Evolutionary conservation across 2,888 invertebrate species (phyloP).

Genomic region (Drosophila birchii): DNA sequence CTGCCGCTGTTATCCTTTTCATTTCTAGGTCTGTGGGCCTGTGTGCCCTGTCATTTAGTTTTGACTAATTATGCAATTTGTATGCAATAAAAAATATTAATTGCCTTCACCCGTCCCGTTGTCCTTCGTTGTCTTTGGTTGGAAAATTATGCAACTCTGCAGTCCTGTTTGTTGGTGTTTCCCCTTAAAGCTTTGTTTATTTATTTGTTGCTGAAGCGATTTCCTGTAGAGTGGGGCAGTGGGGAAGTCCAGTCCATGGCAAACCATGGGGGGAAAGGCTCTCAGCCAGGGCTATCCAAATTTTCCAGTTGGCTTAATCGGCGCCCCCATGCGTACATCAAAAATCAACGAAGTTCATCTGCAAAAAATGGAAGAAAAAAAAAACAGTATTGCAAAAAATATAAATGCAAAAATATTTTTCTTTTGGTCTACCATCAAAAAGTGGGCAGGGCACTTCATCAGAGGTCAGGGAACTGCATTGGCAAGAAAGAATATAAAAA

Average conservation of each 20-base stretch:
- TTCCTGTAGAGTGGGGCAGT: background rate
- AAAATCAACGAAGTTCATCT: slow-evolving; percentile 50
- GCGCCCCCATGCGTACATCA: slow-evolving; percentile 83
- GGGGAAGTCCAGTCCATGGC: background rate
- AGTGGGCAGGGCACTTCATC: background rate
- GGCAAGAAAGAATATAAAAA: background rate
- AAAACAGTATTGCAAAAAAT: slow-evolving; percentile 43
- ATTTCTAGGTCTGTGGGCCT: slow-evolving; percentile 34
- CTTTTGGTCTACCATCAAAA: slow-evolving; percentile 12
- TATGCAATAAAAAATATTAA: slow-evolving; percentile 79
- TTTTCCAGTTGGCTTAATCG: slow-evolving; percentile 83
- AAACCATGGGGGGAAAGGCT: slow-evolving; percentile 3
- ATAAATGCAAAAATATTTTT: slow-evolving; percentile 34
- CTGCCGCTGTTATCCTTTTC: slow-evolving; percentile 41
- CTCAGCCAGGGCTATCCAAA: slow-evolving; percentile 54
- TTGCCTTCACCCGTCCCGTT: slow-evolving; percentile 42
- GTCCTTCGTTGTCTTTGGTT: slow-evolving; percentile 20
- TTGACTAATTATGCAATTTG: slow-evolving; percentile 82
- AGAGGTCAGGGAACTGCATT: slow-evolving; percentile 3
- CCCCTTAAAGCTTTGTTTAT: slow-evolving; percentile 58
- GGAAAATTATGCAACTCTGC: slow-evolving; percentile 35
- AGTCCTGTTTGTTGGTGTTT: slow-evolving; percentile 33
- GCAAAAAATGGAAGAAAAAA: slow-evolving; percentile 56
- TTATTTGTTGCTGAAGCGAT: slow-evolving; percentile 62
- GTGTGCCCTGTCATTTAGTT: slow-evolving; percentile 60